Base-by-base conservation (phyloP, 2,797 vertebrate genomes). In the Betta splendens region DNA sequence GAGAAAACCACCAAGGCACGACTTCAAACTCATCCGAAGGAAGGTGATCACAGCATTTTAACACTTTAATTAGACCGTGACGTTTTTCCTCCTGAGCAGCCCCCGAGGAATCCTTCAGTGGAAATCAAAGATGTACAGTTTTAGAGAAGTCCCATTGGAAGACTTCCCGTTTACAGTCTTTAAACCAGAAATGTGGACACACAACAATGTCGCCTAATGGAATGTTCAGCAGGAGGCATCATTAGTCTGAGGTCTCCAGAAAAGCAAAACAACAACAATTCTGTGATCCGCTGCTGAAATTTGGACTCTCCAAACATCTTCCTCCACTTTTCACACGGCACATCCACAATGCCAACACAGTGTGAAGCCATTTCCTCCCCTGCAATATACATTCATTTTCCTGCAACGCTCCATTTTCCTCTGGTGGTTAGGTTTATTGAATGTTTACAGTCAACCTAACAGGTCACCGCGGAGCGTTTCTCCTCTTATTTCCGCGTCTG, bases 151-250 rank as follows among this genome's bases (percentile, higher is more conserved):
- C 69, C 63, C 71, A 17, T 53, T 16, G 47, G 73, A 80, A 22
- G 65, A 43, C 42, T 72, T 64, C 78, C 72, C 40, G 66, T 69
- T 80, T 67, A 50, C 50, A 29, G 65, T 20, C 48, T 35, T 72
- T 81, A 56, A 80, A 71, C 81, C 75, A 76, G 76, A 71, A 74
- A 85, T 69, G 69, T 36, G 47, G 52, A 62, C 66, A 75, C 73
- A 76, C n/a, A 9, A 65, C 75, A 77, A 71, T 57, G 55, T 48
- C 77, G 33, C 20, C 62, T 66, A 79, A 77, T 72, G 67, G 85
- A 79, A 79, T 71, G 76, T 65, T 43, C 74, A 77, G 64, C 52
- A 10, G 57, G 75, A 70, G 33, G 65, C 64, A 77, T 87, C 80
- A 82, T 81, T 85, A 81, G 77, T 16, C 18, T 9, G 70, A 71